A percentile compares a stretch with the other conserved stretches of the same genome.
These are phyloP conservation scores for Ecliptopera silaceata DNA, from an alignment of 2,888 invertebrate species.

Conservation along the genomic window DNA sequence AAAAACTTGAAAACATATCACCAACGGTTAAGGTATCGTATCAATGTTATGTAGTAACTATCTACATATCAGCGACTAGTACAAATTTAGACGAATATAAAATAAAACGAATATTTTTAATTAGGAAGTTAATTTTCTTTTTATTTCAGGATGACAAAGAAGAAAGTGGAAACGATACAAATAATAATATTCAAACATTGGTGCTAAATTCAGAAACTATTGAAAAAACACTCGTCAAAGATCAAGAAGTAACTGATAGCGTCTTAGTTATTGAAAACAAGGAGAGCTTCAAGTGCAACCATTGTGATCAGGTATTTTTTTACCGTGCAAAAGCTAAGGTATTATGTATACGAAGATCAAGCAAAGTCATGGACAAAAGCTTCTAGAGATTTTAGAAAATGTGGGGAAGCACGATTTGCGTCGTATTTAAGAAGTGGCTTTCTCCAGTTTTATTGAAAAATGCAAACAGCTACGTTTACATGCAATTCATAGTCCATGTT, in stretches of 20 bases:
- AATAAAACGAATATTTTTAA: no score
- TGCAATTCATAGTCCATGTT: conserved; percentile 6
- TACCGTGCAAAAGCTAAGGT: neutral
- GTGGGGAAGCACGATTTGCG: neutral
- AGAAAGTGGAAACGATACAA: conserved; percentile 47
- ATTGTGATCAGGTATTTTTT: conserved; percentile 59
- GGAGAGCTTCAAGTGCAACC: conserved; percentile 51
- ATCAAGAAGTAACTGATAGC: conserved; percentile 15
- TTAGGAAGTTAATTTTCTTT: neutral
- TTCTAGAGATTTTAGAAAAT: neutral
- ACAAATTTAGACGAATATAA: neutral
- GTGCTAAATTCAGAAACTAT: conserved; percentile 4
- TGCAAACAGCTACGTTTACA: conserved; percentile 7
- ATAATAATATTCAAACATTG: conserved; percentile 51
- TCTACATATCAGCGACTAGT: no score
- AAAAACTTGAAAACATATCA: conserved; percentile 17
- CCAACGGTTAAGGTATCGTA: conserved; percentile 37
- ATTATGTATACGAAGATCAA: no score
- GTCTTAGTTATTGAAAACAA: conserved; percentile 3
- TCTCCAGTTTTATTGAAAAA: conserved; percentile 21
- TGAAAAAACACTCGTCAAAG: conserved; percentile 17
- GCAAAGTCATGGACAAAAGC: no score
- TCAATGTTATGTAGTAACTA: no score
- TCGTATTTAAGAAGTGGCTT: neutral
- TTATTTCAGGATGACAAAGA: conserved; percentile 43